Evolutionary conservation across 2,113 vertebrate species (phyloP), one percentile per base, ranked within the genome.

Genomic region (Dolichotis patagonum): DNA sequence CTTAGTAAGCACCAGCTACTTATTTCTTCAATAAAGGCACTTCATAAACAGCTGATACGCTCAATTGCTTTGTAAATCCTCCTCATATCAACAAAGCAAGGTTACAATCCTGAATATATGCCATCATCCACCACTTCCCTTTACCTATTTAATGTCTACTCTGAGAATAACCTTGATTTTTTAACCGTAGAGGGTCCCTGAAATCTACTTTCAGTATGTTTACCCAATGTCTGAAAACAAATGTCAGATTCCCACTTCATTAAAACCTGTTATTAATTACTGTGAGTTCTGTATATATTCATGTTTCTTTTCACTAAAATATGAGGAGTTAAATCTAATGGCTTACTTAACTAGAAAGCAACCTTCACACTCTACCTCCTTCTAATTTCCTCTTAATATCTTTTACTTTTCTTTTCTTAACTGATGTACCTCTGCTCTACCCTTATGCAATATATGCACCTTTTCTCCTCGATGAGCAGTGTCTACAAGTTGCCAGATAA

Each of bases 361-460:
- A 2, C 11, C 16, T 1, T 69, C 16, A 86, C 35, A 43, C 8
- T 62, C 54, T n/a, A 3, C 16, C 5, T 0, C 0, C 60, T 81
- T 88, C 5, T 20, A 71, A 13, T 90, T 65, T 78, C 24, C 16
- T 83, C 17, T 54, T 54, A 75, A 77, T 4, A 62, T 7, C 17
- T 52, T 93, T 88, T 38, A 58, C 30, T 81, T 88, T 24, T 93
- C 28, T 43, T 81, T 93, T 49, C 26, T 77, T 77, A 49, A 16
- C 9, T 20, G 20, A 4, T 80, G 2, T 0, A 30, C 49, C 17
- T 82, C 14, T 77, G 43, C 26, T 80, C n/a, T 52, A 89, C 14
- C 30, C 49, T 69, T 26, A 38, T 84, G 35, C 13, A 86, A 19
- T 85, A 65, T 43, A 5, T 54, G 19, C 43, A 88, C 20, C 3